These are phyloP conservation scores for Eulithis testata DNA, from an alignment of 2,888 invertebrate species.

Conservation along the genomic window DNA sequence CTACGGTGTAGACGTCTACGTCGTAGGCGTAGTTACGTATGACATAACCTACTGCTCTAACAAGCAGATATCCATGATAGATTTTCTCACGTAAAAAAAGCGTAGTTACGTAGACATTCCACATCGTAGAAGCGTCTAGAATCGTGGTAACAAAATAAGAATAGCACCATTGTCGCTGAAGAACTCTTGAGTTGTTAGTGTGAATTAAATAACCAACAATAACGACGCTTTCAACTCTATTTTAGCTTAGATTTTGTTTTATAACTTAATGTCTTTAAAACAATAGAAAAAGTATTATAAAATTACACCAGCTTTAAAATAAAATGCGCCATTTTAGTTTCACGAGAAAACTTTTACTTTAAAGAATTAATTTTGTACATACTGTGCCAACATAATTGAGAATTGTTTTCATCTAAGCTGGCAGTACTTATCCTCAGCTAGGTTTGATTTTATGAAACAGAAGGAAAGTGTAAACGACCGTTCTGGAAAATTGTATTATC, in stretches of 20 bases:
- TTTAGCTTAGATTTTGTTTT: neutral
- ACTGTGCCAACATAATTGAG: constrained; percentile 1
- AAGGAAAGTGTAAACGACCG: neutral
- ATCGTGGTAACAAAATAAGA: neutral
- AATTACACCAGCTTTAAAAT: too few species aligned
- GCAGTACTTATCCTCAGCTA: neutral
- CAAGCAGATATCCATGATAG: too few species aligned
- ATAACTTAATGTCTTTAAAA: too few species aligned
- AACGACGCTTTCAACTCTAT: neutral
- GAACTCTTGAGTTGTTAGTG: neutral
- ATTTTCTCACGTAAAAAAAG: too few species aligned
- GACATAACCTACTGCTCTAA: too few species aligned
- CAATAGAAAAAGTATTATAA: too few species aligned
- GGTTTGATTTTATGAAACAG: constrained; percentile 3
- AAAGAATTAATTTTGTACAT: neutral
- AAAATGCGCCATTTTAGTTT: too few species aligned
- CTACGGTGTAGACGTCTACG: neutral
- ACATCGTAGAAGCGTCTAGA: neutral
- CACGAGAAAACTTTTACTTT: too few species aligned
- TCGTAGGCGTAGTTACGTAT: neutral
- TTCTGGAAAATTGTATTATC: constrained; percentile 4
- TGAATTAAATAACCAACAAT: constrained; percentile 8
- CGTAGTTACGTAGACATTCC: neutral
- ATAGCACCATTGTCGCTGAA: constrained; percentile 1
- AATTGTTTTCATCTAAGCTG: neutral